These are phyloP conservation scores for Elegia similella DNA, from an alignment of 2,888 invertebrate species.

Conservation along the genomic window DNA sequence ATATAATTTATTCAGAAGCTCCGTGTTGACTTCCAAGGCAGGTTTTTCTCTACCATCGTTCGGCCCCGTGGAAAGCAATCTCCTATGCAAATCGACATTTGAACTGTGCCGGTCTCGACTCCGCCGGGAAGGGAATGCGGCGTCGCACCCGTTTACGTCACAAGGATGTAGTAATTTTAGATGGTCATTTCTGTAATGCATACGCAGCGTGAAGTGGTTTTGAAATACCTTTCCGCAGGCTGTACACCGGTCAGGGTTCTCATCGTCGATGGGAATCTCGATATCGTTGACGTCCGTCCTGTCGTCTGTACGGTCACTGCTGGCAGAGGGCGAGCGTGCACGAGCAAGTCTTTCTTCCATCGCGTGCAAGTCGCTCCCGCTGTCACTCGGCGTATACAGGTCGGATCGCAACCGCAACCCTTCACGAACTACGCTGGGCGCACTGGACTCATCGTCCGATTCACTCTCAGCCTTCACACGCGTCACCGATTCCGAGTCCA, in stretches of 20 bases:
- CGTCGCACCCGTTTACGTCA: constrained; percentile 94
- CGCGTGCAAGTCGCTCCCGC: constrained; percentile 75
- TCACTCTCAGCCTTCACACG: constrained; percentile 77
- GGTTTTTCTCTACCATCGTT: constrained; percentile 80
- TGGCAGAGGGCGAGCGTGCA: constrained; percentile 72
- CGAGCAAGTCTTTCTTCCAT: constrained; percentile 77
- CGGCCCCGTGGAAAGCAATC: constrained; percentile 67
- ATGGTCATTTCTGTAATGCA: constrained; percentile 95
- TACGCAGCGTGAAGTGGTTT: constrained; percentile 94
- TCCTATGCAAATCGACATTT: constrained; percentile 79
- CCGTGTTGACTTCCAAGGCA: constrained; percentile 86
- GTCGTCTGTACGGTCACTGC: constrained; percentile 69
- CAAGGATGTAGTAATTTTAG: constrained; percentile 94
- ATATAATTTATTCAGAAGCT: constrained; percentile 91
- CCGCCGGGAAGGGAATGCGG: constrained; percentile 93
- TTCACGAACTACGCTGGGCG: constrained; percentile 73
- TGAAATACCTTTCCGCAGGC: constrained; percentile 94
- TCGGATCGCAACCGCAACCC: constrained; percentile 71
- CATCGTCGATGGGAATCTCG: constrained; percentile 93
- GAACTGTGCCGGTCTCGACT: constrained; percentile 83
- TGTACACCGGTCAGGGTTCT: constrained; percentile 92
- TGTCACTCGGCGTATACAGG: constrained; percentile 76
- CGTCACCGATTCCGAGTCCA: constrained; percentile 65
- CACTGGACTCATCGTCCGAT: constrained; percentile 74
- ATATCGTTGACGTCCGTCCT: constrained; percentile 74